Percentiles rank a stretch among this genome's conserved stretches.
Conservation (phyloP, 2,888 invertebrate genomes). For the Lithophane leautieri region DNA sequence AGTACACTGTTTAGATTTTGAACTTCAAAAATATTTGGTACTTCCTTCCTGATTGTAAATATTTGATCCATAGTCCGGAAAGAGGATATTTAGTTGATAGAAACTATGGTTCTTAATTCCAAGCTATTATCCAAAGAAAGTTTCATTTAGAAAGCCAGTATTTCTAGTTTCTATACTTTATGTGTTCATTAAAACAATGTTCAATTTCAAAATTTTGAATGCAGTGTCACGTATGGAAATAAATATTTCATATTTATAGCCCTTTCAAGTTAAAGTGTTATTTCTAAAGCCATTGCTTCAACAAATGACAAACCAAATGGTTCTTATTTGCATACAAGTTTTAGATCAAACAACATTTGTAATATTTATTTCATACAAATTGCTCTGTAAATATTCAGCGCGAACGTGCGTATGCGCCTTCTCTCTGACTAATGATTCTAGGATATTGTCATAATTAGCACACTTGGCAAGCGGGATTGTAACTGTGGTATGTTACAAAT, state of each 20-base stretch:
- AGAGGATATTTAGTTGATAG: constrained; percentile 17
- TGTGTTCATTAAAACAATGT: constrained; percentile 48
- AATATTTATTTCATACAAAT: constrained; percentile 48
- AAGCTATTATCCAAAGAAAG: constrained; percentile 4
- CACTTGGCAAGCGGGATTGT: constrained; percentile 53
- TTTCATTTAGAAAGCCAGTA: constrained; percentile 22
- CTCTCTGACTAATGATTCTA: constrained; percentile 50
- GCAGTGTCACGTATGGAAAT: constrained; percentile 60
- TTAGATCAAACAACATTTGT: constrained; percentile 48
- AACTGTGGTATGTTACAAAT: constrained; percentile 39
- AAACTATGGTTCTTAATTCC: background rate
- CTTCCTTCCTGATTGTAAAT: constrained; percentile 66
- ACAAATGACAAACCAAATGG: constrained; percentile 42
- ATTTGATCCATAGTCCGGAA: constrained; percentile 42
- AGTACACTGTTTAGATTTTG: constrained; percentile 60
- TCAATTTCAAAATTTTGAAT: constrained; percentile 47
- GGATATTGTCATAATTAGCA: constrained; percentile 59
- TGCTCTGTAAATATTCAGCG: constrained; percentile 46
- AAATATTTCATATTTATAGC: constrained; percentile 51
- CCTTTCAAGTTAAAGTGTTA: constrained; percentile 26
- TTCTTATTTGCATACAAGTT: constrained; percentile 56
- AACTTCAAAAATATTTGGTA: constrained; percentile 60
- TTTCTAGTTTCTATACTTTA: constrained; percentile 20
- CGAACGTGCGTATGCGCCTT: constrained; percentile 24
- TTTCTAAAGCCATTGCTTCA: constrained; percentile 19